Evolutionary conservation across 2,113 vertebrate genomes (phyloP).

Genomic region (Thermophis baileyi): DNA sequence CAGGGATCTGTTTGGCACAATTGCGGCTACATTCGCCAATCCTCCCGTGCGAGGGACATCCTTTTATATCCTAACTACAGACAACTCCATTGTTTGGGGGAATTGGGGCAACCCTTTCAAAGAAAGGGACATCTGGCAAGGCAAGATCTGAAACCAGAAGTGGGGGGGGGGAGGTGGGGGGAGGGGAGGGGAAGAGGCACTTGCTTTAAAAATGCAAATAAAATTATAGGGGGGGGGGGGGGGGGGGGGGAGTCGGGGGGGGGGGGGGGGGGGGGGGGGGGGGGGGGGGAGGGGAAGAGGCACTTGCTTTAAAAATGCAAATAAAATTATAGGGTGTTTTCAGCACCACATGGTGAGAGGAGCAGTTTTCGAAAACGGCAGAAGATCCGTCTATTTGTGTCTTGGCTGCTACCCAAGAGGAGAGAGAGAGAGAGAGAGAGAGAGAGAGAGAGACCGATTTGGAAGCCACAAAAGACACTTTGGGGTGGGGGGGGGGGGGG

Average conservation of each 20-base stretch:
- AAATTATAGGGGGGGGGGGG: not conserved
- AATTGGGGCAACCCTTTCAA: not conserved
- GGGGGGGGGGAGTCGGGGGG: not conserved
- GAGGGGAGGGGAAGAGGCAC: not conserved
- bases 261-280: not conserved
- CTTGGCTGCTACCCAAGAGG: not conserved
- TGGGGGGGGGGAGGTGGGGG: not conserved
- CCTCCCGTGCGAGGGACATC: not conserved
- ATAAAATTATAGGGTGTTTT: constrained; percentile 5
- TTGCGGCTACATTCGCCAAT: too few relatives aligned
- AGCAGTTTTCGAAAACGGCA: not conserved
- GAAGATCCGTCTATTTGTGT: not conserved
- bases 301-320: not conserved
- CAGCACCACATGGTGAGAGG: not conserved
- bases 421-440: not conserved
- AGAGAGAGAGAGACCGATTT: not conserved
- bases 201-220: not conserved
- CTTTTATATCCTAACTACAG: not conserved
- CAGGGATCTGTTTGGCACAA: too few relatives aligned
- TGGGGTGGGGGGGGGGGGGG: too few relatives aligned
- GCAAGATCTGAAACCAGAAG: not conserved
- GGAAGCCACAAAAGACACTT: not conserved
- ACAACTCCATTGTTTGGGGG: not conserved
- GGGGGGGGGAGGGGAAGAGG: not conserved
- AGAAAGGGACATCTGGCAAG: constrained; percentile 16